A percentile compares a stretch with the other conserved stretches of the same genome.
phyloP scores from a whole-genome alignment of 2,113 vertebrate genomes.

The Myiagra hebetior region DNA sequence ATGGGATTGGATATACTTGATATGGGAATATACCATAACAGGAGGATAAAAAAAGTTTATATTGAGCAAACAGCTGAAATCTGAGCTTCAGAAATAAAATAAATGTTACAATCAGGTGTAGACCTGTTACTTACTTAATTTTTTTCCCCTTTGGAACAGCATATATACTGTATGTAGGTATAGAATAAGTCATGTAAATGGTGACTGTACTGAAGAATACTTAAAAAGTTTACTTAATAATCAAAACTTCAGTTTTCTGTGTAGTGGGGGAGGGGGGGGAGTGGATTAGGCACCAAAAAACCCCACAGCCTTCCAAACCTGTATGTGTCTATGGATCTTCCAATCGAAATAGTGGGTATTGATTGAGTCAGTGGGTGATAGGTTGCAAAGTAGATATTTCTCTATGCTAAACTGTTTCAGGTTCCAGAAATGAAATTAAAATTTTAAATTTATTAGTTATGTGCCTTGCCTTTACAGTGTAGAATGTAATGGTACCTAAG shows the following conservation, averaged over 20 bases:
- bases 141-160: not conserved
- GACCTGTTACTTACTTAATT: not conserved
- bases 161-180: not conserved
- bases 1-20: not conserved
- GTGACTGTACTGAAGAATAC: not conserved
- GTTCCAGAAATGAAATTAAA: not conserved
- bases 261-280: too few relatives aligned
- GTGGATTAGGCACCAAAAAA: not conserved
- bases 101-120: not conserved
- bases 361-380: not conserved
- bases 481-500: not conserved
- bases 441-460: not conserved
- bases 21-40: not conserved
- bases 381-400: not conserved
- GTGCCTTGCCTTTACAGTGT: not conserved
- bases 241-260: not conserved
- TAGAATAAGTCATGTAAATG: not conserved
- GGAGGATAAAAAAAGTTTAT: not conserved
- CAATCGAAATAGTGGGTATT: not conserved
- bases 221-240: not conserved
- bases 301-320: too few relatives aligned
- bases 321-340: not conserved
- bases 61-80: not conserved
- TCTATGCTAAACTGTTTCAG: not conserved
- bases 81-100: not conserved